Base-by-base conservation (phyloP, 2,797 vertebrate genomes). In the Silurus lanzhouensis region DNA sequence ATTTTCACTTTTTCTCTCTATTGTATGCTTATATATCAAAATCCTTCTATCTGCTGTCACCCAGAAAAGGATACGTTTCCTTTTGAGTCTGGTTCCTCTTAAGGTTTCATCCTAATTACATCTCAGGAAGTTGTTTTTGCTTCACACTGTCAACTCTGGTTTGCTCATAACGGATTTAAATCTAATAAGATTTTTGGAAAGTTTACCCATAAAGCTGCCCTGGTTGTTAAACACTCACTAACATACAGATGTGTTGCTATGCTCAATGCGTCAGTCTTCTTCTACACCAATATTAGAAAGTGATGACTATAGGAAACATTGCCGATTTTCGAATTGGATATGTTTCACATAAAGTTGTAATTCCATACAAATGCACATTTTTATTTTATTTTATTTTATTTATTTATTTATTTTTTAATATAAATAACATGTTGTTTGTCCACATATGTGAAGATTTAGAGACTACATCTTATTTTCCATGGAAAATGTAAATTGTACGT, bases 111-210 rank as follows among this genome's bases (percentile, higher is more conserved):
- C 15, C 61, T 52, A 12, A 81, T 27, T 25, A 81, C 4, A 66
- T 64, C 7, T 61, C 10, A 38, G 75, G 27, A 63, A 19, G 6
- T 55, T 57, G 38, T 63, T 61, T 38, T 3, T 7, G 31, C 20
- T 64, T 61, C 27, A 77, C 27, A 64, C 38, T 19, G 77, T 80
- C 60, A 80, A 64, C 22, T 46, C 22, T 80, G 27, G 22, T 38
- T 79, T 48, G 6, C 38, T 48, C 13, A 64, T 46, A 38, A 60
- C 55, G 31, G 19, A 61, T 61, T 61, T 22, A 61, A 15, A 63
- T 79, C 58, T 44, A 78, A 63, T 78, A 5, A n/a, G 58, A 63
- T 8, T 78, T 78, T 58, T 79, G 31, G 44, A 44, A 44, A 22
- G 12, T 44, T 44, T 12, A 79, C 15, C 20, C 38, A 63, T 80